Percentiles rank a stretch among this genome's conserved stretches.
phyloP scores from a whole-genome alignment of 2,888 invertebrate genomes.

The Drosophila putrida region DNA sequence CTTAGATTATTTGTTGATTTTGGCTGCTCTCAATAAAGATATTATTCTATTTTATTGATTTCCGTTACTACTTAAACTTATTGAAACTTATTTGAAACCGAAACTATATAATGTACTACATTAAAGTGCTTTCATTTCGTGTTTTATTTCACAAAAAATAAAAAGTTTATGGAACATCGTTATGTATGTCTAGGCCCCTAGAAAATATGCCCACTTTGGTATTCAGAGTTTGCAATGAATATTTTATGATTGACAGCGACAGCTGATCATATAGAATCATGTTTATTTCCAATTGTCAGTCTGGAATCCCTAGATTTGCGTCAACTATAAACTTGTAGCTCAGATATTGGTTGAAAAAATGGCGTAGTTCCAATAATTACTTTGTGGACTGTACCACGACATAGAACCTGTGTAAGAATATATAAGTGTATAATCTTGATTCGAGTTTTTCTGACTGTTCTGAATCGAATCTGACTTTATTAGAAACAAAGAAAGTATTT shows the following conservation, averaged over 20 bases:
- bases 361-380: not conserved
- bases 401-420: too few relatives aligned
- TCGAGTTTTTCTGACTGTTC: too few relatives aligned
- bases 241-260: conserved; percentile 56
- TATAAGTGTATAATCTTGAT: too few relatives aligned
- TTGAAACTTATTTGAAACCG: conserved; percentile 46
- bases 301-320: conserved; percentile 45
- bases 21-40: conserved; percentile 59
- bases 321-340: conserved; percentile 3
- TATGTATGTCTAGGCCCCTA: conserved; percentile 11
- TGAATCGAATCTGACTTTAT: too few relatives aligned
- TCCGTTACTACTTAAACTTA: conserved; percentile 73
- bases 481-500: too few relatives aligned
- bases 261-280: conserved; percentile 55
- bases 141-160: conserved; percentile 41
- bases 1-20: conserved; percentile 54
- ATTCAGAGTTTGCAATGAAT: conserved; percentile 25
- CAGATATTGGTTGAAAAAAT: not conserved
- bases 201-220: conserved; percentile 26
- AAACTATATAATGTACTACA: conserved; percentile 31
- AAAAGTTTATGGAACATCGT: conserved; percentile 7
- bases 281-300: conserved; percentile 29
- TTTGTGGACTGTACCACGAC: not conserved
- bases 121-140: conserved; percentile 42
- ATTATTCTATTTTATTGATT: conserved; percentile 69